Evolutionary conservation across 2,113 vertebrate genomes (phyloP), one percentile per base, ranked within the genome.

Genomic region (Rhombomys opimus): DNA sequence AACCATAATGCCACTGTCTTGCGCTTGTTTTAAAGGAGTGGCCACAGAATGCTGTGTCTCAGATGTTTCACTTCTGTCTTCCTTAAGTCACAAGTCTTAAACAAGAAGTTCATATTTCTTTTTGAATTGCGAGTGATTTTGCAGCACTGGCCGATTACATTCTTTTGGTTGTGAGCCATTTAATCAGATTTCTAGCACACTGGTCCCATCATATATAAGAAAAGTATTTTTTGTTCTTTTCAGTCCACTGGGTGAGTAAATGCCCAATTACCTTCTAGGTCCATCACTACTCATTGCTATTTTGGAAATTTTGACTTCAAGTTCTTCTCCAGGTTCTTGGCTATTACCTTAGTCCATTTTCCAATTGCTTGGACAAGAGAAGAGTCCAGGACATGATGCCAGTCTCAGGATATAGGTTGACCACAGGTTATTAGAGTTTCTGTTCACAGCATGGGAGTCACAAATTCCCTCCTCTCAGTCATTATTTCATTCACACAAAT

Each of bases 181-280:
- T 94, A 96, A 94, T 96, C 65, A 91, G 30, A 92, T 93, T 96
- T 92, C 80, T 92, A 88, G 70, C 61, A 46, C 7, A 38, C 59
- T 67, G 35, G 84, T 22, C 96, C 76, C 23, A 73, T 87, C 41
- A 77, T 50, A 86, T 15, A 73, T 38, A 85, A 89, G 82, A 95
- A 88, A 91, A 95, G 2, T 95, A 72, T 94, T 88, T 94, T 97
- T 90, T 87, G 38, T 89, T 93, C 46, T 90, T 96, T 97, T 90
- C 87, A 93, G 78, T 93, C 95, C 90, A 90, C 80, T 93, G 46
- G 4, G 15, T 93, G 59, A 87, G 38, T 92, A 89, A 94, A 91
- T 96, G 77, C n/a, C 70, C 68, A 72, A 13, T 95, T 93, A 93
- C 78, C 76, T 94, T 94, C 63, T 77, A 70, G 65, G 57, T 25